phyloP scores from a whole-genome alignment of 2,888 invertebrate genomes.

The Thereva nobilitata region DNA sequence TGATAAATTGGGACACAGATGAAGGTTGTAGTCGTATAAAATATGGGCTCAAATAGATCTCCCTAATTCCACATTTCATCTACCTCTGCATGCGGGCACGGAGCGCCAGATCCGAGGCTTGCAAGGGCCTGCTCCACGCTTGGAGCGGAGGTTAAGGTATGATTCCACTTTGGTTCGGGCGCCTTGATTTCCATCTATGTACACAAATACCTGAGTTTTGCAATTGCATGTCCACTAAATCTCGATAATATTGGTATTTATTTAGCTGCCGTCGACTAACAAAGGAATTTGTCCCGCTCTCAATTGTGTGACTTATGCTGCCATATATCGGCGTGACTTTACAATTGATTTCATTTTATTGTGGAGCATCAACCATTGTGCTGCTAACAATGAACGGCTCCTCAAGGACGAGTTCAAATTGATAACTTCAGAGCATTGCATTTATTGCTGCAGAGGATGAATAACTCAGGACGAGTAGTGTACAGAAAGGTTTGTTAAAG shows the following conservation, averaged over 20 bases:
- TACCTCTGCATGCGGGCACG: neutral
- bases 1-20: conserved; percentile 25
- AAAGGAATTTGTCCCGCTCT: conserved; percentile 28
- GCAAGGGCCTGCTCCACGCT: too few relatives aligned
- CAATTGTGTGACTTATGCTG: conserved; percentile 27
- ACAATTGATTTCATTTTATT: conserved; percentile 47
- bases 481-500: too few relatives aligned
- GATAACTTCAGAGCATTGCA: neutral
- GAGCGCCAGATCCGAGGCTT: neutral
- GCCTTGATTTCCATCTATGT: conserved; percentile 22
- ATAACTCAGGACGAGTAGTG: too few relatives aligned
- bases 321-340: conserved; percentile 46
- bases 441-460: too few relatives aligned
- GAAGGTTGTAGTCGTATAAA: conserved; percentile 16
- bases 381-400: neutral
- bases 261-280: conserved; percentile 20
- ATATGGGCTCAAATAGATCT: conserved; percentile 27
- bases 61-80: conserved; percentile 18
- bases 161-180: neutral
- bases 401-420: neutral
- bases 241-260: conserved; percentile 34
- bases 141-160: too few relatives aligned
- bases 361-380: conserved; percentile 32
- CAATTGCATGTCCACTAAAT: conserved; percentile 27
- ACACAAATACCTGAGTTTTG: conserved; percentile 23